Conservation (phyloP, 2,113 vertebrate species). For the Cyphomyrus plagiostoma region DNA sequence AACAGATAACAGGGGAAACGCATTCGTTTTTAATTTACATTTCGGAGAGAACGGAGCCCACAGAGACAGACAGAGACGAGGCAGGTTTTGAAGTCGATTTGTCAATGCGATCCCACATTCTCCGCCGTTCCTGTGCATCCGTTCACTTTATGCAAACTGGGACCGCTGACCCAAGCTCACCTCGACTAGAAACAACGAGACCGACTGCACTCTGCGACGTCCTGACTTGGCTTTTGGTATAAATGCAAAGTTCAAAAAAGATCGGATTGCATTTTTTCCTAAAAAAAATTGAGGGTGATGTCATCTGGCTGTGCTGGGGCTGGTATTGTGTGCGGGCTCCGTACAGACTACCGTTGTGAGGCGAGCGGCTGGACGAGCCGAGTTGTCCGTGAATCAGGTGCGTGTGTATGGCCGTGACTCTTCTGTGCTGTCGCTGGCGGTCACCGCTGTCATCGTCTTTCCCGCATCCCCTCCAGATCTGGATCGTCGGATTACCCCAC, state of each 20-base stretch:
- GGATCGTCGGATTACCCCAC: background rate
- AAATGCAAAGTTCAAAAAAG: background rate
- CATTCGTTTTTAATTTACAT: constrained; percentile 5
- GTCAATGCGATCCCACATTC: constrained; percentile 1
- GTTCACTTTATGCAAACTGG: constrained; percentile 2
- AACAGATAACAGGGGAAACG: background rate
- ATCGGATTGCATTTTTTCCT: constrained; percentile 16
- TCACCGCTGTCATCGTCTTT: background rate
- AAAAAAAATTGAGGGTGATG: constrained; percentile 19
- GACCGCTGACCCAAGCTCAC: background rate
- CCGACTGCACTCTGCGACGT: background rate
- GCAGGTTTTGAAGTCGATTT: constrained; percentile 13
- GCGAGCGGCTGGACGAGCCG: background rate
- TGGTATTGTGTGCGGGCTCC: background rate
- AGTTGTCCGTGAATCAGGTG: background rate
- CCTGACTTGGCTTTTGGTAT: constrained; percentile 8
- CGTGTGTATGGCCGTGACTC: constrained; percentile 1
- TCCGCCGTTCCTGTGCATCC: background rate
- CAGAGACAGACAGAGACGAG: background rate
- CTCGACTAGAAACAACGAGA: background rate
- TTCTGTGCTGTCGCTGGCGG: background rate
- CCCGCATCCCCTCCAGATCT: background rate
- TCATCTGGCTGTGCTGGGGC: constrained; percentile 17
- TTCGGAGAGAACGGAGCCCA: background rate
- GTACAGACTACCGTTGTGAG: background rate